Percentiles rank a stretch among this genome's conserved stretches.
Evolutionary conservation across 1,140 invertebrate species (phyloP).

Genomic region (Aphelenchoides besseyi): DNA sequence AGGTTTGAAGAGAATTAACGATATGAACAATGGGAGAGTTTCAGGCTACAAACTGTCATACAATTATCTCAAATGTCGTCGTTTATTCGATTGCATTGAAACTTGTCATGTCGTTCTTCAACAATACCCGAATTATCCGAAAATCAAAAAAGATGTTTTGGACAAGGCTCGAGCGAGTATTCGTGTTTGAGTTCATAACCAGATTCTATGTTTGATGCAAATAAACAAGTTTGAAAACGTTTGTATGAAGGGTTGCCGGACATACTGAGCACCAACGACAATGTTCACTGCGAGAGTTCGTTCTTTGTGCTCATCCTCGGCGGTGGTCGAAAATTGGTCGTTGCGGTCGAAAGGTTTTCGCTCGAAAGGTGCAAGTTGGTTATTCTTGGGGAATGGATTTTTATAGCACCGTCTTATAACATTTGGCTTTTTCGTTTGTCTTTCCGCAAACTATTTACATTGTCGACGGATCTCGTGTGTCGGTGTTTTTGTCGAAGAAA

Average conservation of each 20-base stretch:
- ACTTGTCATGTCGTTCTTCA: constrained; percentile 78
- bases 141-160: constrained; percentile 85
- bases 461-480: neutral
- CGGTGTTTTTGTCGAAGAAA: neutral
- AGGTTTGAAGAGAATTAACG: constrained; percentile 63
- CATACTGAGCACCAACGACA: neutral
- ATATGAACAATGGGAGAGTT: constrained; percentile 25
- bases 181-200: constrained; percentile 29
- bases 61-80: constrained; percentile 83
- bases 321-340: too few relatives aligned
- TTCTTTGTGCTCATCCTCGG: too few relatives aligned
- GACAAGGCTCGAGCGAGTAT: constrained; percentile 80
- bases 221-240: neutral
- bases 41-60: constrained; percentile 85
- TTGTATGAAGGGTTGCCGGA: neutral
- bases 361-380: neutral
- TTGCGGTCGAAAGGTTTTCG: neutral
- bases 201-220: neutral
- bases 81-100: constrained; percentile 81
- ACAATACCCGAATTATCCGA: constrained; percentile 80
- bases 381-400: neutral
- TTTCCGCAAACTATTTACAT: neutral
- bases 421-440: neutral
- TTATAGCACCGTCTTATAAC: neutral
- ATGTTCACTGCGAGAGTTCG: neutral